Evolutionary conservation across 2,113 vertebrate genomes (phyloP).

Genomic region (Etheostoma cragini): DNA sequence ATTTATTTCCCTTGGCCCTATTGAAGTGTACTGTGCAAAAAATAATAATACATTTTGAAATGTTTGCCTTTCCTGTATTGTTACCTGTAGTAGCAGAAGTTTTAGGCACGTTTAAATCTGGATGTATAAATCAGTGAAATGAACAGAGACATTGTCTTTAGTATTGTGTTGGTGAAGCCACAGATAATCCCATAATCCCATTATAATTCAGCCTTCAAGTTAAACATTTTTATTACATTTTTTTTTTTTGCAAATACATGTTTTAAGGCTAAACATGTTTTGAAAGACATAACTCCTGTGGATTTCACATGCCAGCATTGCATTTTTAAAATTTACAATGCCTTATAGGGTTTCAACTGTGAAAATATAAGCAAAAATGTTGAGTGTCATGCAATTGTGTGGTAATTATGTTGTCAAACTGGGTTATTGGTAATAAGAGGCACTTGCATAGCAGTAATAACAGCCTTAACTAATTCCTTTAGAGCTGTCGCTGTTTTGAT

Average conservation of each 20-base stretch:
- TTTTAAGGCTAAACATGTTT: slow-evolving; percentile 41
- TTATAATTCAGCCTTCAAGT: slow-evolving; percentile 41
- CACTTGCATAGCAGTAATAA: slow-evolving; percentile 52
- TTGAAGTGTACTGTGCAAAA: neutral
- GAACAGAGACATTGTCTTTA: neutral
- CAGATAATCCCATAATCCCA: slow-evolving; percentile 35
- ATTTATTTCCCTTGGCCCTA: neutral
- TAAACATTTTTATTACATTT: slow-evolving; percentile 1
- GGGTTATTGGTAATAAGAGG: slow-evolving; percentile 65
- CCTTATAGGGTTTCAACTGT: slow-evolving; percentile 44
- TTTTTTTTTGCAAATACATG: slow-evolving; percentile 19
- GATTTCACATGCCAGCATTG: slow-evolving; percentile 40
- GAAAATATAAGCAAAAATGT: slow-evolving; percentile 50
- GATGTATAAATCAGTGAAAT: slow-evolving; percentile 26
- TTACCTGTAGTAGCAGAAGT: neutral
- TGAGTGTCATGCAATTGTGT: slow-evolving; percentile 47
- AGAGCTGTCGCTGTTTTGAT: slow-evolving; percentile 51
- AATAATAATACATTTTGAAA: neutral
- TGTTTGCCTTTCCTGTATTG: neutral
- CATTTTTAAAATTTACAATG: slow-evolving; percentile 30
- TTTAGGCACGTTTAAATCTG: slow-evolving; percentile 4
- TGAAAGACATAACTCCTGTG: slow-evolving; percentile 37
- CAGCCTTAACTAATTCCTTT: slow-evolving; percentile 57
- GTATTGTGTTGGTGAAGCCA: neutral
- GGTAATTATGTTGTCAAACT: slow-evolving; percentile 74